Base-by-base conservation (phyloP, 2,113 vertebrate species). In the Axis porcinus region DNA sequence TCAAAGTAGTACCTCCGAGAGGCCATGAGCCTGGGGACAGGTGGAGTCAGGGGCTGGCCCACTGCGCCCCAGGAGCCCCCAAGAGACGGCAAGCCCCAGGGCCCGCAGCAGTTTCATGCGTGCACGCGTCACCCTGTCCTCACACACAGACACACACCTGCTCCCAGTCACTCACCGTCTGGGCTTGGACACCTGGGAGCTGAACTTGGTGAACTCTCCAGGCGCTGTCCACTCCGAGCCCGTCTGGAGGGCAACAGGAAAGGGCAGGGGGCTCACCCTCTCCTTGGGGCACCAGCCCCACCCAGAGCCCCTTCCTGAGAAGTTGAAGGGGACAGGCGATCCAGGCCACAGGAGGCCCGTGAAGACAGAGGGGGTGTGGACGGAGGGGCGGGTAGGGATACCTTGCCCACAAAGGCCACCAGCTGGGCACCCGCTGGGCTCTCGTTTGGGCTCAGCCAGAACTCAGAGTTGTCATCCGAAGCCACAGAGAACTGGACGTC, bases 401-500 rank as follows among this genome's bases (percentile, higher is more conserved):
- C 99, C 99, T 99, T 99, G 98, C 99, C 99, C 86, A 99, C 99
- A 2, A 99, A 99, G 0, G 99, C 99, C 40, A 99, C 98, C 84
- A 99, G 99, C 21, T 99, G 99, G 95, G 99, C 99, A 0, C 99
- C 99, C 60, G 99, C 99, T 0, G 99, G 99, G 43, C 98, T 99
- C 97, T 99, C 99, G 0, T 99, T 99, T 0, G 99, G 98, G 98
- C 99, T 99, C 97, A 99, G 99, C 99, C 99, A 99, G 98, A 99
- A 99, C 98, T 99, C 99, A 0, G 99, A 99, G 97, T 99, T 99
- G 99, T 99, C 99, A 45, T 99, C 99, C 0, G 99, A 99, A 2
- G 99, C 99, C 97, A 99, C 99, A 0, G 99, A 99, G 98, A 99
- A 99, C 99, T 99, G 99, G 99, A 99, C 99, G 54, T 99, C 99